phyloP scores from a whole-genome alignment of 2,113 vertebrate species.

The Neolamprologus brichardi region DNA sequence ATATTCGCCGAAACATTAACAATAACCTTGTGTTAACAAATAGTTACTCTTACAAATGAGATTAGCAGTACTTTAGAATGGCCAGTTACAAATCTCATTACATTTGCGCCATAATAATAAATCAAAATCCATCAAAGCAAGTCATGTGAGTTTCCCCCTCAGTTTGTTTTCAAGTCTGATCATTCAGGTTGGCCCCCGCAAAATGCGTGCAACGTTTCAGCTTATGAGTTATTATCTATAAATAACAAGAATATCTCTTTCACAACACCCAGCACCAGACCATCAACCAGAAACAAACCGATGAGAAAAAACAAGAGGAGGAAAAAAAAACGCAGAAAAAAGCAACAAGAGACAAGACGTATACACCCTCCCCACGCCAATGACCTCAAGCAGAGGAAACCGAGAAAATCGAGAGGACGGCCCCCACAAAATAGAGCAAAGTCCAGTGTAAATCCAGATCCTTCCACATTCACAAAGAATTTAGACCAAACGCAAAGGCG shows the following conservation, averaged over 20 bases:
- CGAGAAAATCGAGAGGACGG: no score
- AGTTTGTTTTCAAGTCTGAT: neutral
- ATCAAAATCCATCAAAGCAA: neutral
- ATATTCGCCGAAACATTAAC: neutral
- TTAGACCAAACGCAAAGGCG: neutral
- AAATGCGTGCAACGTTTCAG: neutral
- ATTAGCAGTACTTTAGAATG: neutral
- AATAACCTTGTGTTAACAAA: neutral
- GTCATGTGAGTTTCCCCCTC: neutral
- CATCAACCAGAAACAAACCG: no score
- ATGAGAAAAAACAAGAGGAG: no score
- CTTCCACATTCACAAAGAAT: no score
- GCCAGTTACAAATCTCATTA: neutral
- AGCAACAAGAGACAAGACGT: no score
- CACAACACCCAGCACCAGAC: neutral
- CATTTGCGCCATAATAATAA: neutral
- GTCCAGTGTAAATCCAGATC: neutral
- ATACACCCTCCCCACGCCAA: no score
- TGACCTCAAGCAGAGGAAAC: no score
- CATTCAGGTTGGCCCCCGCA: neutral
- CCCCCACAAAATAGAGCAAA: no score
- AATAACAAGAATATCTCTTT: neutral
- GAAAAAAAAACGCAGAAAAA: no score
- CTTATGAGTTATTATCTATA: neutral
- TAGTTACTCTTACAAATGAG: neutral